Evolutionary conservation across 2,113 vertebrate genomes (phyloP).

Genomic region (Anguilla rostrata): DNA sequence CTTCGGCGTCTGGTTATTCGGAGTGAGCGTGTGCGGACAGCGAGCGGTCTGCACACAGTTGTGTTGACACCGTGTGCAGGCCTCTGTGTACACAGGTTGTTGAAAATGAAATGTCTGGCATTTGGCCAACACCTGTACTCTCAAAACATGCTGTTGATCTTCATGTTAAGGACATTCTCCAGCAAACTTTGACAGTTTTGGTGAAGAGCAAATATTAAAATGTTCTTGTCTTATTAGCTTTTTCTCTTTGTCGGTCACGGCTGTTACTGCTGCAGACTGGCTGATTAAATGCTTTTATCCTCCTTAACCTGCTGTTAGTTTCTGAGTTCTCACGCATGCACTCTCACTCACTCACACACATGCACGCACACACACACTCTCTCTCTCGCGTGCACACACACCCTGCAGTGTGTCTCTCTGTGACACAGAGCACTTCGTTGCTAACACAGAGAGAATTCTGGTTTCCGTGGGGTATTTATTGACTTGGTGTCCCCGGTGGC

Average conservation of each 20-base stretch:
- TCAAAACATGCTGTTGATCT: too few relatives aligned
- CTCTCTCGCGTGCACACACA: not conserved
- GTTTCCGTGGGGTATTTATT: conserved; percentile 31
- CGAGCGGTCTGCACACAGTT: conserved; percentile 10
- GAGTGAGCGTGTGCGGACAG: conserved; percentile 50
- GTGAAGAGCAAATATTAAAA: too few relatives aligned
- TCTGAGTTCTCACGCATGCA: too few relatives aligned
- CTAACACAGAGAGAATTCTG: conserved; percentile 19
- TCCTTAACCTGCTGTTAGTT: too few relatives aligned
- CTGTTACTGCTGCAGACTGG: too few relatives aligned
- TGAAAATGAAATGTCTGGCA: not conserved
- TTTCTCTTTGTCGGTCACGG: too few relatives aligned
- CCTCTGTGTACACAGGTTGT: not conserved
- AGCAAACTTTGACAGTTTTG: too few relatives aligned
- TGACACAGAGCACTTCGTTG: not conserved
- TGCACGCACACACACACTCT: not conserved
- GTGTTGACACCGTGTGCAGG: not conserved
- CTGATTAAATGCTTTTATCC: too few relatives aligned
- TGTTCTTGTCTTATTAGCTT: too few relatives aligned
- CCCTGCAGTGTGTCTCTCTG: not conserved
- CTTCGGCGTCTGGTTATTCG: conserved; percentile 51
- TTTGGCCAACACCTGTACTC: not conserved
- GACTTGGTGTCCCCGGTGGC: conserved; percentile 13
- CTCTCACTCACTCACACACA: too few relatives aligned
- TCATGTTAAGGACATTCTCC: too few relatives aligned